These are phyloP conservation scores for Homarus americanus DNA, from an alignment of 1,140 invertebrate species.

Conservation along the genomic window DNA sequence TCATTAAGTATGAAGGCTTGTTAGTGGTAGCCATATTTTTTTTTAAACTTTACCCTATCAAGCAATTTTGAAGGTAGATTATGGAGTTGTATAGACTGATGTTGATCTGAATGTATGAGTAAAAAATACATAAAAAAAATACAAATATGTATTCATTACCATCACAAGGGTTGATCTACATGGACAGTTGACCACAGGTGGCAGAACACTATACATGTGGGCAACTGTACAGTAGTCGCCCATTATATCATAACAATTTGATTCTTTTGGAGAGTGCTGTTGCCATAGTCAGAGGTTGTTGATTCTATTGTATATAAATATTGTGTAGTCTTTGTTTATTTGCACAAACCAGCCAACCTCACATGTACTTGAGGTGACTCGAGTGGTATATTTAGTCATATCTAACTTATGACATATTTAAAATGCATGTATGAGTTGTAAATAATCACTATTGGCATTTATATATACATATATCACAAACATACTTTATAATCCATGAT, in stretches of 20 bases:
- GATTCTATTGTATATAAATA: background rate
- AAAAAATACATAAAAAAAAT: background rate
- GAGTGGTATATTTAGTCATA: slow-evolving; percentile 54
- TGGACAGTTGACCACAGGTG: too few species aligned
- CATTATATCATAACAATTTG: background rate
- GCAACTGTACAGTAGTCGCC: too few species aligned
- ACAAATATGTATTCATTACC: background rate
- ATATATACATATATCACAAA: slow-evolving; percentile 53
- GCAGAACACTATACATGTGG: too few species aligned
- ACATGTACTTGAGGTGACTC: slow-evolving; percentile 28
- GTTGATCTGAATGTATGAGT: background rate
- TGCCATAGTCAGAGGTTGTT: slow-evolving; percentile 57
- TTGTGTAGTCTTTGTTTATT: background rate
- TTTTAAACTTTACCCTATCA: background rate
- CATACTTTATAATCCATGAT: slow-evolving; percentile 18
- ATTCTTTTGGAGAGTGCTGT: background rate
- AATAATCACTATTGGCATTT: slow-evolving; percentile 62
- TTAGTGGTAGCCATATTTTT: background rate
- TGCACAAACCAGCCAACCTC: slow-evolving; percentile 47
- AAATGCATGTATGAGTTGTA: slow-evolving; percentile 65
- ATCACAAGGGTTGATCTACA: too few species aligned
- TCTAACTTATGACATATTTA: slow-evolving; percentile 49
- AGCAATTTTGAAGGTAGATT: background rate
- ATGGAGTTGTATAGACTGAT: background rate
- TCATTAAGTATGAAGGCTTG: background rate